A percentile compares a stretch with the other conserved stretches of the same genome.
These are phyloP conservation scores for Clunio marinus DNA, from an alignment of 2,888 invertebrate genomes.

Conservation along the genomic window DNA sequence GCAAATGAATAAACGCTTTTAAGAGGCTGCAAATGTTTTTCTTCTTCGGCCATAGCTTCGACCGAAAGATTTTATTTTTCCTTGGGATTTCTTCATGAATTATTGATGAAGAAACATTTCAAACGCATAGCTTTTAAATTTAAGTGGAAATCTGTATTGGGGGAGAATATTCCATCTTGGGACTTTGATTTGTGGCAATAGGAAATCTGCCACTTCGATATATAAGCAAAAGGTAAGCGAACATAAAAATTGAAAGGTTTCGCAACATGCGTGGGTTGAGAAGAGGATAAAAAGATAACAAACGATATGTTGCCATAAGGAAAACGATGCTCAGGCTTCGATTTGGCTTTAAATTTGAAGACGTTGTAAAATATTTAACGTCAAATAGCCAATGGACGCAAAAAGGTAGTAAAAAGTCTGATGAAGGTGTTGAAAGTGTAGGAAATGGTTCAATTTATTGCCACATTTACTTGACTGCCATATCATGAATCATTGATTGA, in stretches of 20 bases:
- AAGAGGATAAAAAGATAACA: background rate
- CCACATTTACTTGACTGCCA: too few species aligned
- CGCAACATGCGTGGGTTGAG: too few species aligned
- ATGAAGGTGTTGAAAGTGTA: too few species aligned
- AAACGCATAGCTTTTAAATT: constrained; percentile 35
- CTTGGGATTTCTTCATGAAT: constrained; percentile 3
- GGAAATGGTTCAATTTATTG: too few species aligned
- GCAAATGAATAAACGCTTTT: constrained; percentile 19
- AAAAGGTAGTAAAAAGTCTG: background rate
- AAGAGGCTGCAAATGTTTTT: constrained; percentile 7
- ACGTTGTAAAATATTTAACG: too few species aligned
- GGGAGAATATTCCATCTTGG: background rate
- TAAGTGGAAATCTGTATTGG: constrained; percentile 31
- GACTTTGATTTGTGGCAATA: constrained; percentile 35
- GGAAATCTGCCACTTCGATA: background rate
- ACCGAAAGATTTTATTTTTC: background rate
- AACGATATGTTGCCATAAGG: background rate
- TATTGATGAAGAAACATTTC: constrained; percentile 26
- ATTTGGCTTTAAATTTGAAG: too few species aligned
- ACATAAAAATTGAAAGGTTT: constrained; percentile 36
- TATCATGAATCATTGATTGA: too few species aligned
- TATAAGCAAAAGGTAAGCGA: background rate
- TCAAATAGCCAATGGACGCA: too few species aligned
- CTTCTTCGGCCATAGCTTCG: background rate
- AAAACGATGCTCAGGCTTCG: background rate